phyloP scores from a whole-genome alignment of 2,797 vertebrate genomes.

The Nothura maculosa region DNA sequence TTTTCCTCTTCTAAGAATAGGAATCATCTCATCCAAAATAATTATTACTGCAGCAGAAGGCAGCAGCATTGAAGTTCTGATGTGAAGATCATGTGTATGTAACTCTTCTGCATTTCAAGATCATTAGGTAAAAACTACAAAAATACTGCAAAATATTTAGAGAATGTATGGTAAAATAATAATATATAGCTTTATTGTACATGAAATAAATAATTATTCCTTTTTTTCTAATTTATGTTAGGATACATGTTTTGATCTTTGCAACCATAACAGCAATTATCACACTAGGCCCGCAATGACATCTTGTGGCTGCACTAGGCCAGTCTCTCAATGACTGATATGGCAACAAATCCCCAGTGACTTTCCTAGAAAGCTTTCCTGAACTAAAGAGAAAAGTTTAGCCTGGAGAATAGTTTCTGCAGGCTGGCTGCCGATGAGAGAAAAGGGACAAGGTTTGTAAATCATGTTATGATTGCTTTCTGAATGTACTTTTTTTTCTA shows the following conservation, averaged over 20 bases:
- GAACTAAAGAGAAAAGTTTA: not conserved
- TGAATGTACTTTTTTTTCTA: no score
- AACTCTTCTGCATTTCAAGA: not conserved
- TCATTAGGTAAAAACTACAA: not conserved
- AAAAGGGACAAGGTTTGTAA: rapidly evolving
- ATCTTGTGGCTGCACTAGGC: slow-evolving; percentile 52
- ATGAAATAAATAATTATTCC: not conserved
- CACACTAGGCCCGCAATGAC: slow-evolving; percentile 12
- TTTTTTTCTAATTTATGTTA: not conserved
- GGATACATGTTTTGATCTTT: not conserved
- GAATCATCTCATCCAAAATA: not conserved
- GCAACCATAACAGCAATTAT: rapidly evolving
- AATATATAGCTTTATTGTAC: not conserved
- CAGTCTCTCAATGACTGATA: not conserved
- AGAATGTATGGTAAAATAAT: not conserved
- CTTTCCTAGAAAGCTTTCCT: not conserved
- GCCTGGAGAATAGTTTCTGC: not conserved
- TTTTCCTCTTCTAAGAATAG: not conserved
- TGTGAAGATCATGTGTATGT: not conserved
- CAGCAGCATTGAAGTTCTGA: not conserved
- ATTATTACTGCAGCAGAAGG: not conserved
- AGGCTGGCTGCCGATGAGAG: not conserved
- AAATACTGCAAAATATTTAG: not conserved
- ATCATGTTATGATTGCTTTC: not conserved
- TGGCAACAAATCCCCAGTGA: not conserved